A percentile compares a stretch with the other conserved stretches of the same genome.
These are phyloP conservation scores for Shinisaurus crocodilurus DNA, from an alignment of 2,113 vertebrate species.

Conservation along the genomic window DNA sequence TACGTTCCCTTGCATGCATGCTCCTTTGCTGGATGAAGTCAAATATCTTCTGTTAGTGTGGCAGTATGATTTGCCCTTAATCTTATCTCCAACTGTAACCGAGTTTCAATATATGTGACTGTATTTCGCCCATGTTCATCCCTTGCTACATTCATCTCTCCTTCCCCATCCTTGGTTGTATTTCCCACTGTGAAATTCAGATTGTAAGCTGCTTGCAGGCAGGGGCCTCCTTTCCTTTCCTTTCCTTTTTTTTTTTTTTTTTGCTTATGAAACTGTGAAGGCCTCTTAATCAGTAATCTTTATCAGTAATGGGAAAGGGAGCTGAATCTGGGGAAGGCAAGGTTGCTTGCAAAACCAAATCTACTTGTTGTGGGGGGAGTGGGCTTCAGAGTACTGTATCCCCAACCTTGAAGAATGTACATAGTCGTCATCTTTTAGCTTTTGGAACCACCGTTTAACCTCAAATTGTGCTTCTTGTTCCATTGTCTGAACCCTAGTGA, in stretches of 20 bases:
- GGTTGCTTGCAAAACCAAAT: background rate
- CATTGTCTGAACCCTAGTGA: background rate
- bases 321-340: too few relatives aligned
- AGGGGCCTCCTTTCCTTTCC: background rate
- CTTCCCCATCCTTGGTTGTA: background rate
- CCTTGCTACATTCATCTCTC: background rate
- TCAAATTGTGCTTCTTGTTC: background rate
- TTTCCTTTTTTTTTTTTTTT: too few relatives aligned
- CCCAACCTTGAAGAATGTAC: background rate
- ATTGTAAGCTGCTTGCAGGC: background rate
- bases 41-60: background rate
- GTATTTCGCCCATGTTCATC: background rate
- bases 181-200: background rate
- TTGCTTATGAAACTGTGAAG: too few relatives aligned
- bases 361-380: background rate
- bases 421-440: background rate
- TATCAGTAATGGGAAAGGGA: too few relatives aligned
- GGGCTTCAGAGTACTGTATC: background rate
- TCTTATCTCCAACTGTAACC: background rate
- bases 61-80: background rate
- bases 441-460: background rate
- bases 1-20: too few relatives aligned
- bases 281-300: too few relatives aligned
- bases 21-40: background rate
- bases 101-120: background rate